A percentile compares a stretch with the other conserved stretches of the same genome.
Evolutionary conservation across 2,113 vertebrate species (phyloP).

Genomic region (Bufo bufo): DNA sequence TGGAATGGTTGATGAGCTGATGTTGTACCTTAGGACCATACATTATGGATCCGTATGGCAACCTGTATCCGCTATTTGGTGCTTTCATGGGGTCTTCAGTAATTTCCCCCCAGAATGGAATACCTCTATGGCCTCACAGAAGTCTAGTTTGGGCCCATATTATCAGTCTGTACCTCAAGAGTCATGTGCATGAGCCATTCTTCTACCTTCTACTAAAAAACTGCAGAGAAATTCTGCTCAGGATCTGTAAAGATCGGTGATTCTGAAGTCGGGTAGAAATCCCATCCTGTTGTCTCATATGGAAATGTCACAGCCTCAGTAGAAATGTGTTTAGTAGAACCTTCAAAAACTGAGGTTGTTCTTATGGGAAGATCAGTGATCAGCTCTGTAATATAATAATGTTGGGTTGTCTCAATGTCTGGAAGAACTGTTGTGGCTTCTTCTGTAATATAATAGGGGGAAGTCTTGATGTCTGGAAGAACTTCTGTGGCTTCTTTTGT

Average conservation of each 20-base stretch:
- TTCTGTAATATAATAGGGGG: neutral
- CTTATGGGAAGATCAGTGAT: neutral
- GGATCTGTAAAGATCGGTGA: neutral
- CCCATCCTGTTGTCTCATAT: neutral
- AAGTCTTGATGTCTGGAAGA: neutral
- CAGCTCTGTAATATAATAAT: neutral
- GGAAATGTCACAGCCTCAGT: neutral
- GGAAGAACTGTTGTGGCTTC: neutral
- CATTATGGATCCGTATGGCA: too few species aligned
- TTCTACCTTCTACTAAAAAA: constrained; percentile 50
- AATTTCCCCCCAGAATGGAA: too few species aligned
- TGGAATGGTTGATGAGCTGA: too few species aligned
- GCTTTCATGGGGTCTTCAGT: too few species aligned
- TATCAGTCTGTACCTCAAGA: neutral
- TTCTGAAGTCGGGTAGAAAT: neutral
- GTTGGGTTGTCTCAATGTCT: neutral
- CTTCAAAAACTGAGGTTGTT: neutral
- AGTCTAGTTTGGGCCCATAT: neutral
- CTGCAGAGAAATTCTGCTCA: constrained; percentile 49
- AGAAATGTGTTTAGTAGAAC: neutral
- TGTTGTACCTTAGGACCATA: too few species aligned
- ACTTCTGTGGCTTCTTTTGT: neutral
- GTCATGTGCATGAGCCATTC: neutral
- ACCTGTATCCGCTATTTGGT: too few species aligned
- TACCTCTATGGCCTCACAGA: neutral